These are phyloP conservation scores for Vireo griseus DNA, from an alignment of 2,797 vertebrate species.

Conservation along the genomic window DNA sequence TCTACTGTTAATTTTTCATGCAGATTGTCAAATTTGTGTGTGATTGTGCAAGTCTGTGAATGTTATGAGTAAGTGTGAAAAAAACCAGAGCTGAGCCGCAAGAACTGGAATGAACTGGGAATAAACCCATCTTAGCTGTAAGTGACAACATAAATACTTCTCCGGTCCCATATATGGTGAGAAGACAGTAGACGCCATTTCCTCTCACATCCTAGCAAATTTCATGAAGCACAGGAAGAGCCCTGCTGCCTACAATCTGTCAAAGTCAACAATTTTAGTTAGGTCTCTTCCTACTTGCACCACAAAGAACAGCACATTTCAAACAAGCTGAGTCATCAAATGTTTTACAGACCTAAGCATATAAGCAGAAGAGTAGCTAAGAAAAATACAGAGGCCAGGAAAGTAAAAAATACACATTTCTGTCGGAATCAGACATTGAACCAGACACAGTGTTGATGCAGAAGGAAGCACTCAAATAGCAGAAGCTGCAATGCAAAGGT, in stretches of 20 bases:
- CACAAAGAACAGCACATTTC: background rate
- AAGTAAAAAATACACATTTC: background rate
- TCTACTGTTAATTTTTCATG: conserved; percentile 40
- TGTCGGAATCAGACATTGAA: background rate
- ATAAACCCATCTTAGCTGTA: background rate
- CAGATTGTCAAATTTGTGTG: conserved; percentile 19
- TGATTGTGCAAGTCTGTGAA: background rate
- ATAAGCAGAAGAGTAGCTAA: background rate
- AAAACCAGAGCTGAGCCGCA: background rate
- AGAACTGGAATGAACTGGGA: background rate
- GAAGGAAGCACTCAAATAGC: background rate
- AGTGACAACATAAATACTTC: background rate
- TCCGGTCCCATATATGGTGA: background rate
- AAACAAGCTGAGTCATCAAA: background rate
- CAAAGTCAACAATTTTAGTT: background rate
- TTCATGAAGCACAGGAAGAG: background rate
- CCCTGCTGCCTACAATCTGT: background rate
- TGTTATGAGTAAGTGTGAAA: background rate
- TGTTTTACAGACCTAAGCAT: background rate
- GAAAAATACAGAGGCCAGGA: background rate
- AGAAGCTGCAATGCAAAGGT: background rate
- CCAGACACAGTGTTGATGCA: background rate
- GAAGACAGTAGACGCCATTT: background rate
- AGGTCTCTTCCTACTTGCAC: background rate
- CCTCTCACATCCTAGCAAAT: background rate